phyloP scores from a whole-genome alignment of 2,797 vertebrate species.

The Cyclura pinguis region DNA sequence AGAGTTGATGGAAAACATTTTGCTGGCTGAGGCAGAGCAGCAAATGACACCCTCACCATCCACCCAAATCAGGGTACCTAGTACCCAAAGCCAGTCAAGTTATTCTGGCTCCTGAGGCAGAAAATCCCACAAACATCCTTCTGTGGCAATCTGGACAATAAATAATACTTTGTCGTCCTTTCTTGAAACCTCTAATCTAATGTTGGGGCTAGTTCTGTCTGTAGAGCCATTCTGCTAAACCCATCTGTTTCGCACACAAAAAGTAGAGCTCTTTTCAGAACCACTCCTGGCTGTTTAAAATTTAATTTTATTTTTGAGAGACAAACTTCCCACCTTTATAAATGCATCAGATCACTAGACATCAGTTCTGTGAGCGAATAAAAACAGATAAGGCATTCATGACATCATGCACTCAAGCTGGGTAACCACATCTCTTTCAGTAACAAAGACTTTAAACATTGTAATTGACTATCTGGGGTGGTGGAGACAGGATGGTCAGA shows the following conservation, averaged over 20 bases:
- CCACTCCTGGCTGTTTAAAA: background rate
- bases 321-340: conserved; percentile 8
- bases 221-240: background rate
- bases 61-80: background rate
- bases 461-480: background rate
- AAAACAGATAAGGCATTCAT: background rate
- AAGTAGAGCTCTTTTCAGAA: background rate
- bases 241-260: background rate
- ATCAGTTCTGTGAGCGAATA: background rate
- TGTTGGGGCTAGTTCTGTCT: background rate
- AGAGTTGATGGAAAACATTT: background rate
- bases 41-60: background rate
- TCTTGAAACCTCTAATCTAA: background rate
- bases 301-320: background rate
- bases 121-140: background rate
- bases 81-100: background rate
- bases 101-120: background rate
- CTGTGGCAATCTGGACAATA: background rate
- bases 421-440: background rate
- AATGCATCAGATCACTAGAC: background rate
- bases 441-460: background rate
- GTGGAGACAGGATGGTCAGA: background rate
- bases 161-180: background rate
- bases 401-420: background rate
- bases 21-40: background rate